Evolutionary conservation across 2,888 invertebrate species (phyloP).

Genomic region (Salpingus planirostris): DNA sequence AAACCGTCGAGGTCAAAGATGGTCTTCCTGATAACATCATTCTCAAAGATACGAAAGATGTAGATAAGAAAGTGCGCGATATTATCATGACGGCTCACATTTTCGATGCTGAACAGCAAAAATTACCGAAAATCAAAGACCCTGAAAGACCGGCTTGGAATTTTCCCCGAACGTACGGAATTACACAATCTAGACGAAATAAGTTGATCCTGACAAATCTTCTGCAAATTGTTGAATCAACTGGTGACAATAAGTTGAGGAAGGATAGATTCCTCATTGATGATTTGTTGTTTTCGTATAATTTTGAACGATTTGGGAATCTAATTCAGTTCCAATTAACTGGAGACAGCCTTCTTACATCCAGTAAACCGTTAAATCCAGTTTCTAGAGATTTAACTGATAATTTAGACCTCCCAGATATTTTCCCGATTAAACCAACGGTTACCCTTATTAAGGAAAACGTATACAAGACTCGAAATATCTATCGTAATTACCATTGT

Average conservation of each 20-base stretch:
- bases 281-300: conserved; percentile 49
- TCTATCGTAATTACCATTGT: conserved; percentile 58
- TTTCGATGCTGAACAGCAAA: conserved; percentile 71
- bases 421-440: conserved; percentile 67
- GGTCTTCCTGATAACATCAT: conserved; percentile 54
- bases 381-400: conserved; percentile 40
- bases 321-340: conserved; percentile 55
- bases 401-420: conserved; percentile 53
- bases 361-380: conserved; percentile 52
- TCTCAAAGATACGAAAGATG: conserved; percentile 42
- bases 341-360: conserved; percentile 59
- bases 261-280: conserved; percentile 51
- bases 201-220: conserved; percentile 56
- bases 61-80: conserved; percentile 54
- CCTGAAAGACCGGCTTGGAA: conserved; percentile 60
- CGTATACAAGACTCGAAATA: conserved; percentile 53
- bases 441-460: conserved; percentile 56
- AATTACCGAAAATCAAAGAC: conserved; percentile 65
- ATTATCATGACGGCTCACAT: conserved; percentile 57
- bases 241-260: conserved; percentile 47
- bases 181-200: conserved; percentile 60
- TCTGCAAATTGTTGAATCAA: conserved; percentile 58
- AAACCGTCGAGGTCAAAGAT: conserved; percentile 57
- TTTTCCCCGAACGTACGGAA: conserved; percentile 66
- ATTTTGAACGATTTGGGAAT: conserved; percentile 53